These are phyloP conservation scores for Leptestheria dahalacensis DNA, from an alignment of 1,140 invertebrate species.

Conservation along the genomic window DNA sequence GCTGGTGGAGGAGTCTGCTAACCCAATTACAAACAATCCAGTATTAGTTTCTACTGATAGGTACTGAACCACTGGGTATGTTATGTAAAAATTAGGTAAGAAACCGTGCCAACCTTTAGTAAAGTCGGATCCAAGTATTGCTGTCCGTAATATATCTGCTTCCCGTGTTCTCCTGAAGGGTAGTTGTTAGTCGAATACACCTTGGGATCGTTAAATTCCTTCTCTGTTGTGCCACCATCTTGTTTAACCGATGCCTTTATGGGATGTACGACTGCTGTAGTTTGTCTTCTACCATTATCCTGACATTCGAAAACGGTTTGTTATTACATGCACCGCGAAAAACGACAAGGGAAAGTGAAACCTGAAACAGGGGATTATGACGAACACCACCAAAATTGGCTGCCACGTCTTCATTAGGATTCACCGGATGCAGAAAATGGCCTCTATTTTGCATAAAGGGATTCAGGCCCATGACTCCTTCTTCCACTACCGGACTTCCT, in stretches of 20 bases:
- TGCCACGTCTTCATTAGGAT: neutral
- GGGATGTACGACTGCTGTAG: conserved; percentile 7
- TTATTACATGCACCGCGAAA: neutral
- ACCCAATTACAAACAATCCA: neutral
- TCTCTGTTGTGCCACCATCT: neutral
- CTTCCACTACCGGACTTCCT: conserved; percentile 5
- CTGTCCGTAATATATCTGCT: conserved; percentile 1
- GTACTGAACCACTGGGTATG: neutral
- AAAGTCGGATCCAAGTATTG: conserved; percentile 3
- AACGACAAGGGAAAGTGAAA: too few relatives aligned
- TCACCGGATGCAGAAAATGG: neutral
- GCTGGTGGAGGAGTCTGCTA: conserved; percentile 66
- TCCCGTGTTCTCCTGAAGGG: neutral
- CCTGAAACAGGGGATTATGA: neutral
- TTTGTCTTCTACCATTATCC: conserved; percentile 5
- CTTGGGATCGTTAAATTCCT: neutral
- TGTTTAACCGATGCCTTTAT: neutral
- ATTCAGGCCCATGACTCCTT: conserved; percentile 10
- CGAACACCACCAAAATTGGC: neutral
- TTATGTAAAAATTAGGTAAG: too few relatives aligned
- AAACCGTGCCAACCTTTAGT: conserved; percentile 4
- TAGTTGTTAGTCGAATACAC: neutral
- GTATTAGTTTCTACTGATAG: neutral
- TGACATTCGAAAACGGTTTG: neutral
- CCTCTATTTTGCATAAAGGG: conserved; percentile 10